Conservation (phyloP, 2,797 vertebrate species). For the Coendou prehensilis region DNA sequence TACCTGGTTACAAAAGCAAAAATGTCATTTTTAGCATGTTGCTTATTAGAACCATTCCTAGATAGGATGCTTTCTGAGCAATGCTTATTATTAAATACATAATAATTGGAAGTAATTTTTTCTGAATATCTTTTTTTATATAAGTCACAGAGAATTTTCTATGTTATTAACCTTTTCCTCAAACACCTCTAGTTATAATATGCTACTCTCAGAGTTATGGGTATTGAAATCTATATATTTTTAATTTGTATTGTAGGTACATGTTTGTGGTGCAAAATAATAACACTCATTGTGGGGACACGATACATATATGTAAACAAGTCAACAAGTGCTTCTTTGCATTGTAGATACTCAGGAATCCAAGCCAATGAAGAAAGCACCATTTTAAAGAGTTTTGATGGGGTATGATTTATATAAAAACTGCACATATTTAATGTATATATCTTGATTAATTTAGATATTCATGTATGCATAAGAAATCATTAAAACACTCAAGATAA, state of each 20-base stretch:
- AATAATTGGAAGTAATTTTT: background rate
- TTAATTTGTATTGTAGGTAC: background rate
- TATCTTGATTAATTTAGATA: background rate
- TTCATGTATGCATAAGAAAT: background rate
- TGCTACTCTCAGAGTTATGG: background rate
- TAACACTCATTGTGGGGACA: too few relatives aligned
- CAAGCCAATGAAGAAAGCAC: background rate
- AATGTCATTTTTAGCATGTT: background rate
- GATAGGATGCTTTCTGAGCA: background rate
- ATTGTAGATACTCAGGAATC: background rate
- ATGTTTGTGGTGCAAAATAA: too few relatives aligned
- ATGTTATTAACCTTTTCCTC: background rate
- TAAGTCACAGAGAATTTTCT: background rate
- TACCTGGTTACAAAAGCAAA: background rate
- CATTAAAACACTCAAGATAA: too few relatives aligned
- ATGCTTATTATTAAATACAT: background rate
- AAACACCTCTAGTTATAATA: background rate
- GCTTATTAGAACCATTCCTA: background rate
- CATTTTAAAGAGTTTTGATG: background rate
- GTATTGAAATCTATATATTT: background rate
- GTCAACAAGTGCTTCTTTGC: background rate
- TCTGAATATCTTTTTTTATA: background rate
- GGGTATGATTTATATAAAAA: background rate
- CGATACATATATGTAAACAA: too few relatives aligned
- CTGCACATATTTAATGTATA: background rate